These are phyloP conservation scores for Tetragonisca angustula DNA, from an alignment of 2,888 invertebrate species.

Conservation along the genomic window DNA sequence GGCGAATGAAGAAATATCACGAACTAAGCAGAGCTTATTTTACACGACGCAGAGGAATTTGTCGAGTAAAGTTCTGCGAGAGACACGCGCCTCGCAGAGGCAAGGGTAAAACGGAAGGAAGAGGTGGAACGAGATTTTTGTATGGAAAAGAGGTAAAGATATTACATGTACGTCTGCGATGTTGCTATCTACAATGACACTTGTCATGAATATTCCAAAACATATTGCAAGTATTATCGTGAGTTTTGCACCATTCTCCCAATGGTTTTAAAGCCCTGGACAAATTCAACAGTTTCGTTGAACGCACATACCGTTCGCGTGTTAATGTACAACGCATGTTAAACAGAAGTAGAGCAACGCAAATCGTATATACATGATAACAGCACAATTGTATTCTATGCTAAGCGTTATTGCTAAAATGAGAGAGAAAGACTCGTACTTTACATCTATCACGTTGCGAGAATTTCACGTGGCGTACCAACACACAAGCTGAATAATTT, in stretches of 20 bases:
- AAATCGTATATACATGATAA: slow-evolving; percentile 26
- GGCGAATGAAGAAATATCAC: neutral
- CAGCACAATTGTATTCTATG: slow-evolving; percentile 49
- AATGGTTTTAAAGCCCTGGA: slow-evolving; percentile 25
- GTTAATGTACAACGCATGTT: slow-evolving; percentile 6
- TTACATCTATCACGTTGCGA: slow-evolving; percentile 10
- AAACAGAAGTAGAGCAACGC: slow-evolving; percentile 20
- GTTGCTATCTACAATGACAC: slow-evolving; percentile 37
- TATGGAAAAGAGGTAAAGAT: slow-evolving; percentile 14
- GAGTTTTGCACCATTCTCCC: slow-evolving; percentile 44
- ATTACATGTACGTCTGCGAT: slow-evolving; percentile 13
- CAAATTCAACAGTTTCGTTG: slow-evolving; percentile 24
- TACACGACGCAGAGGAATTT: slow-evolving; percentile 37
- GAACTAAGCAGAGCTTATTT: neutral
- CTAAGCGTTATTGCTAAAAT: slow-evolving; percentile 28
- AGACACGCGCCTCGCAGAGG: neutral
- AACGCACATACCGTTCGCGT: neutral
- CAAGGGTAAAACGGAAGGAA: neutral
- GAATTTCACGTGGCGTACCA: neutral
- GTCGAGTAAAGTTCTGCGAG: slow-evolving; percentile 26
- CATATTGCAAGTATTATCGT: slow-evolving; percentile 40
- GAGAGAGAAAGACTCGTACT: slow-evolving; percentile 23
- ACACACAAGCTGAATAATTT: slow-evolving; percentile 13
- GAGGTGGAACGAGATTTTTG: slow-evolving; percentile 20
- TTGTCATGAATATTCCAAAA: slow-evolving; percentile 30